Base-by-base conservation (phyloP, 2,888 invertebrate species). In the Tipula confusa region DNA sequence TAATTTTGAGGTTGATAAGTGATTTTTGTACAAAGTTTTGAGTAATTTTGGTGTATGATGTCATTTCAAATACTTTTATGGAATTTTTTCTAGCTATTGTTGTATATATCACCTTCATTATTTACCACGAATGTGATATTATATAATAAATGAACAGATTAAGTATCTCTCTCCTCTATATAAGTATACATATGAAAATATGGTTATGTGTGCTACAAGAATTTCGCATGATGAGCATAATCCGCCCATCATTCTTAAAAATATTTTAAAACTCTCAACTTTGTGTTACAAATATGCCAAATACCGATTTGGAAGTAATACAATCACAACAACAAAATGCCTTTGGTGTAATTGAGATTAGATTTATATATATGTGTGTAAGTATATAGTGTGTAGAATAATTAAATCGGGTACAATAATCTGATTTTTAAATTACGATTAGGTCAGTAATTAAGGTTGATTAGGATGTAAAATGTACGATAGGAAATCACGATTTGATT, bases 361-460 rank as follows among this genome's bases (percentile, higher is more conserved):
- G 24, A 18, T 64, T n/a, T 43, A 24, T 24, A n/a, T 64, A 64
- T 43, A n/a, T 43, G n/a, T n/a, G n/a, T n/a, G n/a, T n/a, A n/a
- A n/a, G n/a, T n/a, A n/a, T 38, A 9, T 9, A 38, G 38, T 9
- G n/a, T 7, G 24, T 9, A 24, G n/a, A 24, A 18, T 64, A 64
- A 64, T 9, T 24, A 64, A 64, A 64, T 64, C 13, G 24, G 24
- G 64, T 1, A 9, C 64, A 24, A 64, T 64, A 24, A 64, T 7
- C 64, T 64, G 11, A 24, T 11, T 24, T 64, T 64, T 24, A 3
- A 5, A 9, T 1, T 64, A 11, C 64, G 9, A 64, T 64, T 9
- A 64, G 64, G 64, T 64, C 64, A 64, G 24, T 64, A 64, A 64
- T 64, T 64, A 64, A 64, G 64, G 64, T 64, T 24, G 64, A 64